phyloP scores from a whole-genome alignment of 2,797 vertebrate species.

The Mycteria americana region DNA sequence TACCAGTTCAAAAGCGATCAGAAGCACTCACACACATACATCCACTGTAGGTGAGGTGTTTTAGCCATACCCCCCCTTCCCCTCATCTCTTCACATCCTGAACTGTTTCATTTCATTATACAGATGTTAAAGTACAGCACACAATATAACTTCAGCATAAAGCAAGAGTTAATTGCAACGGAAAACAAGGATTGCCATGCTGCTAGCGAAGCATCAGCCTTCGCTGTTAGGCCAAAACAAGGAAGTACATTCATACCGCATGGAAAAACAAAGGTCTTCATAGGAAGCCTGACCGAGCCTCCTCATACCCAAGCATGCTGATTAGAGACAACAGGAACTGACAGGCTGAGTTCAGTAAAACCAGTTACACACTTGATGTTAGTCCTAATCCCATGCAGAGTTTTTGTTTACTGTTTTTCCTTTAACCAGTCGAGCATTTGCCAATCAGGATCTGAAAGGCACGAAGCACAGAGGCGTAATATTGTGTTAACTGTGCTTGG shows the following conservation, averaged over 20 bases:
- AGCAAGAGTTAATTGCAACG: not conserved
- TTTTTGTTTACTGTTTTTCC: not conserved
- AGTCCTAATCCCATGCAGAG: not conserved
- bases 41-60: not conserved
- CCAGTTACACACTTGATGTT: not conserved
- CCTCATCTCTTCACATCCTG: not conserved
- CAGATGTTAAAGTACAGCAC: not conserved
- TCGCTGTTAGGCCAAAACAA: not conserved
- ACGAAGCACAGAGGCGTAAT: not conserved
- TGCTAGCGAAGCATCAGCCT: not conserved
- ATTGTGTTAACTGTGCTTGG: not conserved
- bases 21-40: not conserved
- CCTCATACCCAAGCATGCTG: not conserved
- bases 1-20: not conserved
- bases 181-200: not conserved
- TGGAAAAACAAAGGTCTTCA: slow-evolving; percentile 1
- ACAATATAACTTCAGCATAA: not conserved
- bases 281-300: not conserved
- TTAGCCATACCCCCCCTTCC: not conserved
- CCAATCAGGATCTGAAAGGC: not conserved
- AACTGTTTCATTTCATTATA: not conserved
- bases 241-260: not conserved
- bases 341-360: not conserved
- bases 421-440: not conserved
- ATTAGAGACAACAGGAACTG: not conserved